Conservation (phyloP, 2,797 vertebrate species). For the Melanogrammus aeglefinus region DNA sequence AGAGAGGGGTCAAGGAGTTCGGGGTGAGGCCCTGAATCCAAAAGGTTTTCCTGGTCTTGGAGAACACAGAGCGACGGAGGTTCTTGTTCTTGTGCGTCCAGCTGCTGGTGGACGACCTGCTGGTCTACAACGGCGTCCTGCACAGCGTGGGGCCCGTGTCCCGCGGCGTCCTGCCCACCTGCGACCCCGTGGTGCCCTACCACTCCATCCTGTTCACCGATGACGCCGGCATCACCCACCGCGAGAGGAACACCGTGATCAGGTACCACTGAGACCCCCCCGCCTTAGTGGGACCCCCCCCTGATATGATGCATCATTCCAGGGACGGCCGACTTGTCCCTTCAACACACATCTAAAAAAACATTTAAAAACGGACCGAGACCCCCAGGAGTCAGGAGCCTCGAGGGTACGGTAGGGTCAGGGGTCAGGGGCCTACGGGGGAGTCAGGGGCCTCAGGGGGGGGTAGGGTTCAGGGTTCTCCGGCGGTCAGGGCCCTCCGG, state of each 20-base stretch:
- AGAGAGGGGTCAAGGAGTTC: constrained; percentile 94
- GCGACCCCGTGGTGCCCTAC: constrained; percentile 82
- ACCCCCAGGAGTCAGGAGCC: background rate
- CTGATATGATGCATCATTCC: too few species aligned
- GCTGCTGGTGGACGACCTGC: constrained; percentile 94
- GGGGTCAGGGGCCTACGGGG: too few species aligned
- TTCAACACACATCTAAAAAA: background rate
- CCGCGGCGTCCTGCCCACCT: constrained; percentile 88
- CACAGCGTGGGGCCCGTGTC: constrained; percentile 78
- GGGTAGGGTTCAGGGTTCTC: too few species aligned
- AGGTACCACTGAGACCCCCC: constrained; percentile 70
- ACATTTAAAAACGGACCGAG: background rate
- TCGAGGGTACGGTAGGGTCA: too few species aligned
- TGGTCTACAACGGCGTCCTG: constrained; percentile 93
- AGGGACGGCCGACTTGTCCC: background rate
- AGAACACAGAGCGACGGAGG: background rate
- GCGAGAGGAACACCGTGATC: constrained; percentile 81
- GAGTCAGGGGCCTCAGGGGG: too few species aligned
- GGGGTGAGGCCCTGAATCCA: constrained; percentile 75
- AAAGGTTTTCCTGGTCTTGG: too few species aligned
- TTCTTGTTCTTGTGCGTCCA: constrained; percentile 49
- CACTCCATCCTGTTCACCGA: constrained; percentile 94
- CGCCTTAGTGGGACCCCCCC: background rate
- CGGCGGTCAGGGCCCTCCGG: too few species aligned
- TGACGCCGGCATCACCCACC: constrained; percentile 73